Evolutionary conservation across 2,113 vertebrate species (phyloP).

Genomic region (Cavia aperea): DNA sequence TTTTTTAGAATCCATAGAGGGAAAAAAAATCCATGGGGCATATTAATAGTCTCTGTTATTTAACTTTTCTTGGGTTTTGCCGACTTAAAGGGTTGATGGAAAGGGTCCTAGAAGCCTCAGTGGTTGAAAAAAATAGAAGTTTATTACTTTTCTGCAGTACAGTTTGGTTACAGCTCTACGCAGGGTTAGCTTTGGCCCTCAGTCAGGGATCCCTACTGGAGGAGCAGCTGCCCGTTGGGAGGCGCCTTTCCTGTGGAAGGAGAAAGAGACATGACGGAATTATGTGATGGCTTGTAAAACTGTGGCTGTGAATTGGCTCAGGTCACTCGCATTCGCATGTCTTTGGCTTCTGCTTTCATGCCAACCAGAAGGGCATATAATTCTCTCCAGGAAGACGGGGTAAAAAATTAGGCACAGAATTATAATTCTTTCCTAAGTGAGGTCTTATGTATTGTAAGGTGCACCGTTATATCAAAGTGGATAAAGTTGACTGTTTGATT

Average conservation of each 20-base stretch:
- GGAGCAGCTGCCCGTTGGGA: background rate
- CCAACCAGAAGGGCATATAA: background rate
- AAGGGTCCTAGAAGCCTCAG: background rate
- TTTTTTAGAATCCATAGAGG: constrained; percentile 23
- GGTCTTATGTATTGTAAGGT: background rate
- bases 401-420: constrained; percentile 17
- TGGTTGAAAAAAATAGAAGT: constrained; percentile 10
- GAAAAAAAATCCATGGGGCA: background rate
- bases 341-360: background rate
- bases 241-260: background rate
- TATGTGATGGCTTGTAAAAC: background rate
- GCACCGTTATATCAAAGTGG: background rate
- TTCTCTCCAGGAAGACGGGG: background rate
- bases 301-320: background rate
- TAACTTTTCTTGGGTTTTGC: background rate
- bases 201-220: background rate
- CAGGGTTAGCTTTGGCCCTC: background rate
- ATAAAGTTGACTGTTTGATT: background rate
- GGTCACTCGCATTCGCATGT: constrained; percentile 21
- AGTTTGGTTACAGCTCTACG: constrained; percentile 2
- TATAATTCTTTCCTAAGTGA: constrained; percentile 13
- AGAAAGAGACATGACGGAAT: background rate
- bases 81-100: background rate
- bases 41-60: background rate
- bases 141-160: background rate